Conservation (phyloP, 2,113 vertebrate species). For the Rhynchomys soricoides region DNA sequence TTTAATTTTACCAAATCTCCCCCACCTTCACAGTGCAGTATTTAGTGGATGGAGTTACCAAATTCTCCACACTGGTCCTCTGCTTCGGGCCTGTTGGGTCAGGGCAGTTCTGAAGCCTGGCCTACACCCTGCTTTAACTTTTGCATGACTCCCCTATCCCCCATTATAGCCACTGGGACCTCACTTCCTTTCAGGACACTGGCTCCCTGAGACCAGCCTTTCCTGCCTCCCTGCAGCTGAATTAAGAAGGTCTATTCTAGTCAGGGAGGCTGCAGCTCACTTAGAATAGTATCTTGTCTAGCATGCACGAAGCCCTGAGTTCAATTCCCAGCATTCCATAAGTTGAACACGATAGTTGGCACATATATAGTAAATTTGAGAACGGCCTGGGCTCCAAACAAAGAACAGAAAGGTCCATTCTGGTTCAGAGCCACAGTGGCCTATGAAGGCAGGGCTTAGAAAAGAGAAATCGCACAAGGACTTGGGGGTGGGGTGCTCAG, state of each 20-base stretch:
- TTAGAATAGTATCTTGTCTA: background rate
- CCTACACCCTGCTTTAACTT: background rate
- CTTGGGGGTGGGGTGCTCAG: background rate
- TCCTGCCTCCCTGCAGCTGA: background rate
- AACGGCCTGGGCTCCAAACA: background rate
- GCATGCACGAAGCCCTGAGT: background rate
- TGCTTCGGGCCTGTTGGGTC: background rate
- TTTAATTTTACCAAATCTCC: background rate
- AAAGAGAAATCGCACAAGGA: background rate
- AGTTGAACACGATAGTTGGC: background rate
- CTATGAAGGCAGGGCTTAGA: background rate
- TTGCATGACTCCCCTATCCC: background rate
- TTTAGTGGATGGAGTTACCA: background rate
- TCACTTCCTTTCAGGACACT: background rate
- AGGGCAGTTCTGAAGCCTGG: background rate
- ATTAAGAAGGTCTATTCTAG: background rate
- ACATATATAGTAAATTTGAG: background rate
- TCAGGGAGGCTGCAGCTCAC: background rate
- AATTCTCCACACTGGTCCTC: background rate
- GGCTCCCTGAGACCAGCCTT: background rate
- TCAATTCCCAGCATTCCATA: background rate
- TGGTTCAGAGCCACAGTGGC: background rate
- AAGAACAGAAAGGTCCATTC: background rate
- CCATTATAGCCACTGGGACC: background rate
- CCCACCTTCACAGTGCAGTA: background rate